A percentile compares a stretch with the other conserved stretches of the same genome.
phyloP scores from a whole-genome alignment of 2,113 vertebrate genomes.

The Ovibos moschatus region DNA sequence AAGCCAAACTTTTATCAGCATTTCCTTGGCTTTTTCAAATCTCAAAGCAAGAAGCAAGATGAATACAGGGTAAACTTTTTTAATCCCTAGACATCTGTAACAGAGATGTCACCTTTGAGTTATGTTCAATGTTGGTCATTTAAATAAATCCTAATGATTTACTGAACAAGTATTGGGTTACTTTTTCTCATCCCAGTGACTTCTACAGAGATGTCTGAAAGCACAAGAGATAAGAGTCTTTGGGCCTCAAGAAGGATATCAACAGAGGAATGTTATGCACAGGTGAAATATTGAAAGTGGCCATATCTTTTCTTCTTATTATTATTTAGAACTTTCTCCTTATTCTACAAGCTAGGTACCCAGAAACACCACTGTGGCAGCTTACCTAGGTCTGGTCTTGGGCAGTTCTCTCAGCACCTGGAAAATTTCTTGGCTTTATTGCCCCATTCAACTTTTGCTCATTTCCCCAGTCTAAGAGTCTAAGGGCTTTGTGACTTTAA shows the following conservation, averaged over 20 bases:
- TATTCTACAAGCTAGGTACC: not conserved
- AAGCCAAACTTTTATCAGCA: not conserved
- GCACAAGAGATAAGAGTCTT: not conserved
- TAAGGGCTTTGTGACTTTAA: not conserved
- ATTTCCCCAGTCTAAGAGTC: not conserved
- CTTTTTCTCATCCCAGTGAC: not conserved
- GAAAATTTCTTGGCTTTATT: not conserved
- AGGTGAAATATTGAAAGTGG: not conserved
- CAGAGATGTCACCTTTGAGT: not conserved
- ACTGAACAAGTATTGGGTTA: not conserved
- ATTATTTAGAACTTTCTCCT: not conserved
- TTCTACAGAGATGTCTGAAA: not conserved
- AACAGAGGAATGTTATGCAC: not conserved
- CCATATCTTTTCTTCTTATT: not conserved
- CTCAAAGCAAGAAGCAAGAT: not conserved
- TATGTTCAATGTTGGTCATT: not conserved
- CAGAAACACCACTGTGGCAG: not conserved
- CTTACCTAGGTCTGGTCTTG: not conserved
- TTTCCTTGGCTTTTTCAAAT: not conserved
- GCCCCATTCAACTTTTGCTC: not conserved
- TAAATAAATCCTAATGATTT: not conserved
- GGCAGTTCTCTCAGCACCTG: not conserved
- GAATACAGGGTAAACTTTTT: not conserved
- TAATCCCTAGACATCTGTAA: not conserved
- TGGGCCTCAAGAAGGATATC: not conserved